Evolutionary conservation across 2,113 vertebrate species (phyloP).

Genomic region (Calyptommatus sinebrachiatus): DNA sequence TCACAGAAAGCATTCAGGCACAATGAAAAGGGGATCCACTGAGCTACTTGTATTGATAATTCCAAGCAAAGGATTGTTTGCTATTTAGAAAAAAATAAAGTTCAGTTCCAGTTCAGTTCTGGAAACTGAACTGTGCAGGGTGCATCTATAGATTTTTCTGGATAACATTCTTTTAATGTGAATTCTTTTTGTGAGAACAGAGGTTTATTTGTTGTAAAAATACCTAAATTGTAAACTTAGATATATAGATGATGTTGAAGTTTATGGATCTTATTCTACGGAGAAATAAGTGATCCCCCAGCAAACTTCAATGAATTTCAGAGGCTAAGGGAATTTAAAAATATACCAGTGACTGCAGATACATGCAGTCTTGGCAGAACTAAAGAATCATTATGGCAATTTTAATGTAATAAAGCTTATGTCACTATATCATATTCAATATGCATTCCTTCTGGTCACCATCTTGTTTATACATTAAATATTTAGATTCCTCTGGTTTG

Average conservation of each 20-base stretch:
- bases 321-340: not conserved
- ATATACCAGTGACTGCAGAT: constrained; percentile 11
- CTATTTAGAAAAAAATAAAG: too few species aligned
- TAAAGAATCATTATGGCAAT: constrained; percentile 33
- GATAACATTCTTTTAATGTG: not conserved
- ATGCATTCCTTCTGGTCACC: constrained; percentile 34
- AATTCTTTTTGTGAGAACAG: not conserved
- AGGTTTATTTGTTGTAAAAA: too few species aligned
- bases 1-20: not conserved
- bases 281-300: not conserved
- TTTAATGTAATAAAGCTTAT: constrained; percentile 38
- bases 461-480: constrained; percentile 61
- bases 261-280: too few species aligned
- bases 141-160: too few species aligned
- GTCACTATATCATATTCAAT: constrained; percentile 28
- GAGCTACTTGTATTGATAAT: too few species aligned
- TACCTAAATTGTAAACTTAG: too few species aligned
- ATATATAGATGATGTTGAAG: too few species aligned
- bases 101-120: too few species aligned
- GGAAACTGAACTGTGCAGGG: not conserved
- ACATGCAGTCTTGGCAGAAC: not conserved
- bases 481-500: constrained; percentile 48
- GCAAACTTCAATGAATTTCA: not conserved
- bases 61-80: too few species aligned
- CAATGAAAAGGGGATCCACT: not conserved